Evolutionary conservation across 2,113 vertebrate species (phyloP), one percentile per base, ranked within the genome.

Genomic region (Perca schrenkii): DNA sequence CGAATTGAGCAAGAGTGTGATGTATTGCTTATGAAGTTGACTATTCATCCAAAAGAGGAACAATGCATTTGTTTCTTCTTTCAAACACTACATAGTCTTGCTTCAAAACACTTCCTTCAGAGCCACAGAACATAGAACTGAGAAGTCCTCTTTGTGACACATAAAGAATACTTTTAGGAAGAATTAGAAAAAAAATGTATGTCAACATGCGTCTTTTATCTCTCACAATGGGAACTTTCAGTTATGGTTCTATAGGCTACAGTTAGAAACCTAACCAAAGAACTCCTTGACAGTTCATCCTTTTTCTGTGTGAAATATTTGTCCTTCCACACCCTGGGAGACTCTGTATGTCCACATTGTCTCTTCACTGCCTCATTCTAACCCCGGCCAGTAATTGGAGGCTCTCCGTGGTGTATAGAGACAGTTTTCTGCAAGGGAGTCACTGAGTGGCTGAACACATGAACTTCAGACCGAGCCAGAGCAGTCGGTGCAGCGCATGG

Each of bases 341-440:
- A 58, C 19, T 22, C 28, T 68, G 21, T 56, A 3, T 66, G 62
- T 28, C 62, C 43, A 31, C 49, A 63, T n/a, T 43, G 12, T 49
- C 25, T 63, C 31, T 31, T 53, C n/a, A 16, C 28, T 52, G 34
- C 40, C 19, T 73, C 49, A 22, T 21, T 49, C 31, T 66, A 62
- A 67, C 57, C 74, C 22, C 0, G 7, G 31, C n/a, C 8, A 31
- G 54, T 54, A 74, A 69, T 7, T 43, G n/a, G 56, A 77, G 34
- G n/a, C 43, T 75, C 36, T 71, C 25, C 1, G 28, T 11, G 3
- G 49, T 15, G 17, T 21, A 15, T 21, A 2, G 22, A 74, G 61
- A 17, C 34, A 8, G 31, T 31, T 28, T 76, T 47, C 66, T 61
- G 16, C 62, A 78, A 75, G 75, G 77, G 68, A 82, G 12, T 87